Evolutionary conservation across 2,888 invertebrate genomes (phyloP), one percentile per base, ranked within the genome.

Genomic region (Emmelina monodactyla): DNA sequence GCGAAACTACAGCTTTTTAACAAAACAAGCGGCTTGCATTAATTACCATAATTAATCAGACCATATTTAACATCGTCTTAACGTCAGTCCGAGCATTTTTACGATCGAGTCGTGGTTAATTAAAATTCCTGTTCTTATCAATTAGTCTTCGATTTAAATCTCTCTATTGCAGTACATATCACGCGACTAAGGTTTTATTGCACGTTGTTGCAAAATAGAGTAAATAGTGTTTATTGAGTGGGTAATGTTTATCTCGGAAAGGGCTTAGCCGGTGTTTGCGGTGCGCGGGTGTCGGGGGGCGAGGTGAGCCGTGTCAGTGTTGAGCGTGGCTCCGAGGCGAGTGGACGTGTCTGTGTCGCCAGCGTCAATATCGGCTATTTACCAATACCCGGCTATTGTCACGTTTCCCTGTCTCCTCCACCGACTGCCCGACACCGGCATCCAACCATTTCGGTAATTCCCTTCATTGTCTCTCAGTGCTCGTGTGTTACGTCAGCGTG

Each of bases 41-140:
- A 4, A 25, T 25, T 25, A n/a, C 11, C 25, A 25, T 25, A 25
- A 25, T 25, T 25, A 25, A 25, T n/a, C 11, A 19, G 19, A 6
- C 9, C 4, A 9, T 25, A 25, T 25, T 11, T 25, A n/a, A n/a
- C n/a, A 25, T 25, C 25, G 9, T 10, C 3, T 25, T 11, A 7
- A 11, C 25, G 25, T n/a, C 11, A 7, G 25, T 25, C n/a, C 25
- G 11, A 25, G n/a, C 25, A 25, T 25, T 25, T 25, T 25, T 25
- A 25, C 25, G 25, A 25, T 3, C 6, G 4, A 3, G 9, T 9
- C 4, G 25, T 25, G 25, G n/a, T 25, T 25, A 25, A 25, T 25
- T 25, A 25, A 25, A 25, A 25, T 25, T 25, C 25, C 25, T 25
- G n/a, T 25, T 25, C n/a, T 25, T 25, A 25, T 25, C 25, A 11